Percentiles rank a stretch among this genome's conserved stretches.
Evolutionary conservation across 2,888 invertebrate genomes (phyloP).

Genomic region (Hydropsyche betteni): DNA sequence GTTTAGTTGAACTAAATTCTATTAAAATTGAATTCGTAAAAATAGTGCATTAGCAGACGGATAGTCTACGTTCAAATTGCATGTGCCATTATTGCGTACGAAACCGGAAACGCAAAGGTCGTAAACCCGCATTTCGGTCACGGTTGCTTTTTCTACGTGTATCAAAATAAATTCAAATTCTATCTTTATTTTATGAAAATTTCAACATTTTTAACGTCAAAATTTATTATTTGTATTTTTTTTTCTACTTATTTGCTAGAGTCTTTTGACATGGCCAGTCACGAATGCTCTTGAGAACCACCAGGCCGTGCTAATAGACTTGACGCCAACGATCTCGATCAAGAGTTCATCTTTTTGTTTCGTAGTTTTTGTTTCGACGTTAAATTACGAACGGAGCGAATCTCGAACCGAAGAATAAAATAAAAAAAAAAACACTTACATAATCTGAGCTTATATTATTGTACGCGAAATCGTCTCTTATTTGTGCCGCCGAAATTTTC

Average conservation of each 20-base stretch:
- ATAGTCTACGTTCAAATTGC: too few species aligned
- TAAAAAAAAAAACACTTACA: too few species aligned
- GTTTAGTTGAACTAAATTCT: too few species aligned
- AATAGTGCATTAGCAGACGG: too few species aligned
- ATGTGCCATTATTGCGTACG: not conserved
- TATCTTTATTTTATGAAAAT: slow-evolving; percentile 2
- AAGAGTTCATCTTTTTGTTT: slow-evolving; percentile 7
- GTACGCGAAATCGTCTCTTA: not conserved
- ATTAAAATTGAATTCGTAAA: too few species aligned
- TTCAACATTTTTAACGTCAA: not conserved
- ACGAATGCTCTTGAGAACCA: slow-evolving; percentile 11
- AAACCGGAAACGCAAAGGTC: slow-evolving; percentile 14
- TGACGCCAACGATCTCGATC: slow-evolving; percentile 25
- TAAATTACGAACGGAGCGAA: not conserved
- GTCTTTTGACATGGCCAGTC: slow-evolving; percentile 21
- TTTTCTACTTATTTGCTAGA: not conserved
- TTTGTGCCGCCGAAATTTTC: not conserved
- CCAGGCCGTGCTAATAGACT: slow-evolving; percentile 22
- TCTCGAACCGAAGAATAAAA: too few species aligned
- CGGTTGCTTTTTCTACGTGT: not conserved
- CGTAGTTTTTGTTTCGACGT: not conserved
- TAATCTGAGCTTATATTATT: slow-evolving; percentile 1
- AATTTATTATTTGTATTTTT: slow-evolving; percentile 25
- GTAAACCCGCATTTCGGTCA: not conserved
- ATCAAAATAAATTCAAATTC: slow-evolving; percentile 18